A percentile compares a stretch with the other conserved stretches of the same genome.
Evolutionary conservation across 2,113 vertebrate species (phyloP).

Genomic region (Phyllopteryx taeniolatus): DNA sequence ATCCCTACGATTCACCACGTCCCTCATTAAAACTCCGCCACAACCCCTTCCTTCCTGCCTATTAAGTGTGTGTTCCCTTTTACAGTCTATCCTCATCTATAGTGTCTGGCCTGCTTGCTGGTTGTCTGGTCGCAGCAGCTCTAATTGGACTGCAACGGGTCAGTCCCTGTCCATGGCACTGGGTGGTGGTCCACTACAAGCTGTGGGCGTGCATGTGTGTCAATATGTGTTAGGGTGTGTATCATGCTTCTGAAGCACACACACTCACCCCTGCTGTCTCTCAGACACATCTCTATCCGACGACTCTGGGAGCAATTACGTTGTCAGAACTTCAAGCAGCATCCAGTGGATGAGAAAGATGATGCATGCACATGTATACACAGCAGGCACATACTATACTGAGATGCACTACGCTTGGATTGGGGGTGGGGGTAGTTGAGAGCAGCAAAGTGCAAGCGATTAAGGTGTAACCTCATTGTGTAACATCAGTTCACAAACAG

Average conservation of each 20-base stretch:
- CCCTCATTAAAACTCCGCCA: constrained; percentile 56
- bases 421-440: constrained; percentile 24
- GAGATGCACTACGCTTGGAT: constrained; percentile 4
- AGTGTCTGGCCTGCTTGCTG: constrained; percentile 32
- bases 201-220: constrained; percentile 18
- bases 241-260: constrained; percentile 56
- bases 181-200: constrained; percentile 46
- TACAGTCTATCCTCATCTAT: constrained; percentile 37
- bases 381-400: constrained; percentile 18
- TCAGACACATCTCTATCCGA: constrained; percentile 56
- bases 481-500: too few relatives aligned
- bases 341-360: constrained; percentile 36
- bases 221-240: constrained; percentile 4
- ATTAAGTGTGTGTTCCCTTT: constrained; percentile 47
- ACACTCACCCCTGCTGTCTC: constrained; percentile 49
- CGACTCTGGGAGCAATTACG: constrained; percentile 57
- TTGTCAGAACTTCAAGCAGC: constrained; percentile 56
- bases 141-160: constrained; percentile 63
- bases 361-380: constrained; percentile 3
- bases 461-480: too few relatives aligned
- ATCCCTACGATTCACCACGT: constrained; percentile 20
- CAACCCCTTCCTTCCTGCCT: constrained; percentile 36
- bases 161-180: constrained; percentile 55
- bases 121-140: constrained; percentile 56
- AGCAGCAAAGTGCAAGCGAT: constrained; percentile 25